Evolutionary conservation across 2,888 invertebrate species (phyloP).

Genomic region (Drosophila robusta): DNA sequence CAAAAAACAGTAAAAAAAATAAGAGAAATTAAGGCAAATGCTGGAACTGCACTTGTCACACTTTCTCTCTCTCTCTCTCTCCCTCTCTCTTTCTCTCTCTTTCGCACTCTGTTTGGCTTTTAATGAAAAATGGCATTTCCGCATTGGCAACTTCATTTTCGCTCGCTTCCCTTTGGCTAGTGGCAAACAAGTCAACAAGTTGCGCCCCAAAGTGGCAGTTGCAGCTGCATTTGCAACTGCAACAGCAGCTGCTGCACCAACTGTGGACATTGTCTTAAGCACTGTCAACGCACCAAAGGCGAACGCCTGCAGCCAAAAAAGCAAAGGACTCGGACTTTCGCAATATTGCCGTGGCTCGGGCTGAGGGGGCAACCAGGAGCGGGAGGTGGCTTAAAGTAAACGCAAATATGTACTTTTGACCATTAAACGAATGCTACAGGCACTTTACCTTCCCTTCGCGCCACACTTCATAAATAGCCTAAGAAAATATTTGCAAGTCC

Average conservation of each 20-base stretch:
- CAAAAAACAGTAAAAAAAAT: constrained; percentile 9
- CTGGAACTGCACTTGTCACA: constrained; percentile 10
- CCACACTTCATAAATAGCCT: not conserved
- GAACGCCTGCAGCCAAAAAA: constrained; percentile 5
- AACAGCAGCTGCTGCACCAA: constrained; percentile 9
- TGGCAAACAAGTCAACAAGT: constrained; percentile 74
- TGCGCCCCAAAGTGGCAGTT: constrained; percentile 62
- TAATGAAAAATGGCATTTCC: constrained; percentile 72
- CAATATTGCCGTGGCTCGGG: not conserved
- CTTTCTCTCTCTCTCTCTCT: not conserved
- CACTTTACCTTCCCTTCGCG: constrained; percentile 25
- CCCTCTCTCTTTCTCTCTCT: not conserved
- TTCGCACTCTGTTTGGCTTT: constrained; percentile 13
- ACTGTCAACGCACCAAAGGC: constrained; percentile 38
- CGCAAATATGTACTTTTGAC: constrained; percentile 61
- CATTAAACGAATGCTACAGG: constrained; percentile 54
- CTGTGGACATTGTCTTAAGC: constrained; percentile 52
- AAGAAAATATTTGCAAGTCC: too few relatives aligned
- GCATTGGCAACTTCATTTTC: constrained; percentile 73
- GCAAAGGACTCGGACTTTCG: not conserved
- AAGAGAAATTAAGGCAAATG: constrained; percentile 23
- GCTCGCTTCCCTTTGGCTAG: constrained; percentile 18
- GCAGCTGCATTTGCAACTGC: constrained; percentile 59
- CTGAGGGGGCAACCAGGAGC: not conserved
- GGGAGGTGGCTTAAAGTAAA: constrained; percentile 34